phyloP scores from a whole-genome alignment of 2,888 invertebrate species.

The Cryptocheilus praepositus region DNA sequence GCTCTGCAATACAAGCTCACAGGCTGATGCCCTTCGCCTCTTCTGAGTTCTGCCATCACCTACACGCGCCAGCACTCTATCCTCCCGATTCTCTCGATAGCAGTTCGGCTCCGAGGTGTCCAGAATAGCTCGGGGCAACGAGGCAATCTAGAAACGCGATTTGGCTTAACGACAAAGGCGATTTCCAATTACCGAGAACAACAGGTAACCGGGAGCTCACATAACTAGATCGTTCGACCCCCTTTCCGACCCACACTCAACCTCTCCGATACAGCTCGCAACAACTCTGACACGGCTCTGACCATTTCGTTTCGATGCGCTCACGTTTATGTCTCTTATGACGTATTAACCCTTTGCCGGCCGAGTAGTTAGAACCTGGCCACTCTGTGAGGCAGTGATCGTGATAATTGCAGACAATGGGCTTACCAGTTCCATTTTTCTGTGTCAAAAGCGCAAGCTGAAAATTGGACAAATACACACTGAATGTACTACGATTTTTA shows the following conservation, averaged over 20 bases:
- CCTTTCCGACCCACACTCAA: no score
- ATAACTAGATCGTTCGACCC: constrained; percentile 33
- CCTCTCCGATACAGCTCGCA: no score
- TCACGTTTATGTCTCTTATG: no score
- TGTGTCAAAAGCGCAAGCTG: no score
- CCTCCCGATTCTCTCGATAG: constrained; percentile 4
- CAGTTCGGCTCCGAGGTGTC: constrained; percentile 43
- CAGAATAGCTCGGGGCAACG: constrained; percentile 54
- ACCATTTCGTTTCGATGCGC: no score
- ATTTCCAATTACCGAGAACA: constrained; percentile 57
- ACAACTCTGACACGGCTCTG: no score
- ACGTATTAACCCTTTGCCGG: neutral
- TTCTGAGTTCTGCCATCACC: constrained; percentile 22
- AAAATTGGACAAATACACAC: no score
- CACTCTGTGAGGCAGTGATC: no score
- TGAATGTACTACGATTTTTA: no score
- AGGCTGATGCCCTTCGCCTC: constrained; percentile 32
- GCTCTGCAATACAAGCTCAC: constrained; percentile 43
- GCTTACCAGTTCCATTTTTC: no score
- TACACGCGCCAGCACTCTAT: constrained; percentile 18
- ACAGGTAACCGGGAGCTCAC: constrained; percentile 39
- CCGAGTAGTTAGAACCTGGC: no score
- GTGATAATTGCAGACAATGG: no score
- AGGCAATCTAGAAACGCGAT: constrained; percentile 58
- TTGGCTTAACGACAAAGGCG: constrained; percentile 59